Evolutionary conservation across 2,113 vertebrate species (phyloP).

Genomic region (Falcunculus frontatus): DNA sequence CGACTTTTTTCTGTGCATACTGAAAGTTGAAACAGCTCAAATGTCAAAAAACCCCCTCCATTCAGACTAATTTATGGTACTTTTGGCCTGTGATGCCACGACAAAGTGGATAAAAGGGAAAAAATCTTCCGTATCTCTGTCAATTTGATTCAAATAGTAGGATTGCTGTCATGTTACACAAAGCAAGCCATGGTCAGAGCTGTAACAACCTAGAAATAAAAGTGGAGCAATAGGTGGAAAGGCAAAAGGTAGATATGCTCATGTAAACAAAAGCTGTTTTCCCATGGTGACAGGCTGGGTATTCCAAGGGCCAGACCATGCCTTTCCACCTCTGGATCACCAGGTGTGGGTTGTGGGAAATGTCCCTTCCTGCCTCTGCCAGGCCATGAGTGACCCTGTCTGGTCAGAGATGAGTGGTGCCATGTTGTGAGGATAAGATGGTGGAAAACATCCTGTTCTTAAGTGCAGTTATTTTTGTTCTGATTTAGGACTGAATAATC

Average conservation of each 20-base stretch:
- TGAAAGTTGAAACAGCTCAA: background rate
- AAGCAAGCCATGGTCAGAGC: background rate
- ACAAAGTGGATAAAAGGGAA: background rate
- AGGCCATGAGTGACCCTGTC: background rate
- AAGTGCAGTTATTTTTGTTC: background rate
- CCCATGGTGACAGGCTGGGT: background rate
- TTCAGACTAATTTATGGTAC: background rate
- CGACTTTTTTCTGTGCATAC: background rate
- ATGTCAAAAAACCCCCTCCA: rapidly evolving
- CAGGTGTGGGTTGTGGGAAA: background rate
- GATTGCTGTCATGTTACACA: background rate
- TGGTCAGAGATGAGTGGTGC: rapidly evolving
- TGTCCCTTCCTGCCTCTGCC: background rate
- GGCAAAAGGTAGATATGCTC: background rate
- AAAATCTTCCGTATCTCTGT: background rate
- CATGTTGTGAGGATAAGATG: background rate
- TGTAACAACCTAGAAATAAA: background rate
- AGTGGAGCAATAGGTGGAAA: background rate
- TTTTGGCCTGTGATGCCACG: background rate
- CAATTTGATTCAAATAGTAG: background rate
- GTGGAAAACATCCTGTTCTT: background rate
- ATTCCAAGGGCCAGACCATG: background rate
- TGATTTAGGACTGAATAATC: background rate
- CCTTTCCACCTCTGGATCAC: background rate
- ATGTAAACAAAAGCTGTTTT: background rate